Conservation (phyloP, 2,113 vertebrate genomes). For the Rhinolophus ferrumequinum region DNA sequence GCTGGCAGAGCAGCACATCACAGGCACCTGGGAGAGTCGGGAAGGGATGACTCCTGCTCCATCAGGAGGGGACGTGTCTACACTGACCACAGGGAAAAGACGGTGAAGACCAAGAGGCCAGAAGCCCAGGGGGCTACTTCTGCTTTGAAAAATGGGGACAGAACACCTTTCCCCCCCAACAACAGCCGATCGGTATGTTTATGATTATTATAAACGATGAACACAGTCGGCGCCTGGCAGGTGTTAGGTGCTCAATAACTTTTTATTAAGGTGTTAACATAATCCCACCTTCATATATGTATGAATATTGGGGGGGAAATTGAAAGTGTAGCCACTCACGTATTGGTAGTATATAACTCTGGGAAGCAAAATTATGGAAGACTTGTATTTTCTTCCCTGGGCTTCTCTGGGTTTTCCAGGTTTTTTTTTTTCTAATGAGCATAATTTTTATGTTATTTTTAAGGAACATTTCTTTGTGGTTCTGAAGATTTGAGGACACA, state of each 20-base stretch:
- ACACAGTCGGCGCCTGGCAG: not conserved
- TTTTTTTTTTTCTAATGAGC: not conserved
- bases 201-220: too few species aligned
- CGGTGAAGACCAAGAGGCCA: not conserved
- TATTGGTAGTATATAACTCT: accelerated
- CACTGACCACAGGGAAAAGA: not conserved
- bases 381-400: not conserved
- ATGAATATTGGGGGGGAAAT: not conserved
- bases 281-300: not conserved
- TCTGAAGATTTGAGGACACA: not conserved
- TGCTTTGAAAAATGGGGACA: not conserved
- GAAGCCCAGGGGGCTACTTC: not conserved
- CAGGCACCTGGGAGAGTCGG: not conserved
- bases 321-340: not conserved
- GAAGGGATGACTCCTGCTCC: not conserved
- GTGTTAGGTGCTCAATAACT: accelerated
- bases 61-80: not conserved
- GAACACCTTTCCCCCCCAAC: not conserved
- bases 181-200: accelerated
- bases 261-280: not conserved
- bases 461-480: not conserved
- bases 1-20: not conserved
- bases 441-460: slow-evolving; percentile 9
- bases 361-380: not conserved
- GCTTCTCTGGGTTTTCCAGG: not conserved